Percentiles rank a stretch among this genome's conserved stretches.
Evolutionary conservation across 2,797 vertebrate genomes (phyloP).

Genomic region (Antennarius maculatus): DNA sequence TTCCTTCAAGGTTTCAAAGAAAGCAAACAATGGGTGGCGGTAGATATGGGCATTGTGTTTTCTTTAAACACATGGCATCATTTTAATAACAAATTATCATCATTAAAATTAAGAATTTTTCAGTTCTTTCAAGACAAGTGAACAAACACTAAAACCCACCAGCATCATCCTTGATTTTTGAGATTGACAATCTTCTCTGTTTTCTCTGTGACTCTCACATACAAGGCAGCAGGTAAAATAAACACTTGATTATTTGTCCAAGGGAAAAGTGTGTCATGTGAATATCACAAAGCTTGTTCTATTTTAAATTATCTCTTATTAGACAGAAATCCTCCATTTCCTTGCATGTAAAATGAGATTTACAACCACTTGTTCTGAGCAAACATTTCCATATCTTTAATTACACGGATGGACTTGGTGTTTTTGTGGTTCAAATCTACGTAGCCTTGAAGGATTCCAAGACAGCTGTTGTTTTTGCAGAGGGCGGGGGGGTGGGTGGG

Average conservation of each 20-base stretch:
- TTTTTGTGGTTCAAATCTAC: conserved; percentile 35
- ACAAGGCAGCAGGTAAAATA: conserved; percentile 21
- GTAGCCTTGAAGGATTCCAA: conserved; percentile 21
- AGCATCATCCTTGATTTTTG: background rate
- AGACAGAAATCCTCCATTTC: conserved; percentile 3
- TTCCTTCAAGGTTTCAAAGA: no score
- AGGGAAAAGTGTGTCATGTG: conserved; percentile 16
- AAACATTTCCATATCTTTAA: conserved; percentile 29
- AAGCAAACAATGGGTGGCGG: no score
- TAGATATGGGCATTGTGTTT: no score
- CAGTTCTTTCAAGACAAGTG: background rate
- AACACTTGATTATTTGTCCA: conserved; percentile 36
- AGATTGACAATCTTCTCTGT: background rate
- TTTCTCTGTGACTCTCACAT: conserved; percentile 14
- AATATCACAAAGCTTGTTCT: conserved; percentile 16
- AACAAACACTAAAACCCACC: background rate
- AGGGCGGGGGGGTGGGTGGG: conserved; percentile 21
- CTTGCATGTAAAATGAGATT: conserved; percentile 22
- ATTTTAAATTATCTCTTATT: conserved; percentile 21
- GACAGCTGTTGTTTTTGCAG: conserved; percentile 19
- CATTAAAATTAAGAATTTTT: background rate
- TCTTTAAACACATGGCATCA: no score
- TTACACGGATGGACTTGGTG: conserved; percentile 23
- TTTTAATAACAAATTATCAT: background rate
- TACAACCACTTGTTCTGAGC: conserved; percentile 30